Percentiles rank a stretch among this genome's conserved stretches.
phyloP scores from a whole-genome alignment of 1,140 invertebrate genomes.

The Onthophagus taurus region DNA sequence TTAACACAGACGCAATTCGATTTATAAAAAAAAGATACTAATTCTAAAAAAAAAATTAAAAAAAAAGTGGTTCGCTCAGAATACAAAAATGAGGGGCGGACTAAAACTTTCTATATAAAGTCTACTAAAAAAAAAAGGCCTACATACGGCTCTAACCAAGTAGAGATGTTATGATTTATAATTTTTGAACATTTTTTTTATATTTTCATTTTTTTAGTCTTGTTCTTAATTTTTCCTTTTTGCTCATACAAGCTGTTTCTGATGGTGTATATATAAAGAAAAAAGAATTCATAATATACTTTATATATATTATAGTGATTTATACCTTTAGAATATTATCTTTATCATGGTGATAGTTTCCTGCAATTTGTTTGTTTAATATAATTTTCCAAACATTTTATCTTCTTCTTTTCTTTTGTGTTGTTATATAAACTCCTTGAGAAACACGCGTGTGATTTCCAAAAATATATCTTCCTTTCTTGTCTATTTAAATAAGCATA shows the following conservation, averaged over 20 bases:
- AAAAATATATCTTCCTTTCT: too few relatives aligned
- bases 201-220: neutral
- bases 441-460: too few relatives aligned
- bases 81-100: neutral
- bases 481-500: too few relatives aligned
- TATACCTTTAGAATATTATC: too few relatives aligned
- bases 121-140: conserved; percentile 28
- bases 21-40: conserved; percentile 18
- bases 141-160: conserved; percentile 29
- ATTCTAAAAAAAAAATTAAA: conserved; percentile 15
- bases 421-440: too few relatives aligned
- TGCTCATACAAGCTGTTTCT: too few relatives aligned
- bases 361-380: too few relatives aligned
- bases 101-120: conserved; percentile 1
- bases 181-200: conserved; percentile 8
- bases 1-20: conserved; percentile 24
- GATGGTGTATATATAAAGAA: conserved; percentile 8
- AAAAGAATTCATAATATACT: conserved; percentile 9
- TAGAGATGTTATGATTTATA: conserved; percentile 33
- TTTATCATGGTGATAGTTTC: too few relatives aligned
- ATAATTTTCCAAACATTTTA: too few relatives aligned
- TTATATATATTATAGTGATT: conserved; percentile 11
- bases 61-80: too few relatives aligned
- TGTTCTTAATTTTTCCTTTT: neutral
- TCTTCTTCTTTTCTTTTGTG: too few relatives aligned